Evolutionary conservation across 35 echinoderm and acorn worm species (phyloP), one percentile per base, ranked within the genome.

Genomic region (Diadema setosum): DNA sequence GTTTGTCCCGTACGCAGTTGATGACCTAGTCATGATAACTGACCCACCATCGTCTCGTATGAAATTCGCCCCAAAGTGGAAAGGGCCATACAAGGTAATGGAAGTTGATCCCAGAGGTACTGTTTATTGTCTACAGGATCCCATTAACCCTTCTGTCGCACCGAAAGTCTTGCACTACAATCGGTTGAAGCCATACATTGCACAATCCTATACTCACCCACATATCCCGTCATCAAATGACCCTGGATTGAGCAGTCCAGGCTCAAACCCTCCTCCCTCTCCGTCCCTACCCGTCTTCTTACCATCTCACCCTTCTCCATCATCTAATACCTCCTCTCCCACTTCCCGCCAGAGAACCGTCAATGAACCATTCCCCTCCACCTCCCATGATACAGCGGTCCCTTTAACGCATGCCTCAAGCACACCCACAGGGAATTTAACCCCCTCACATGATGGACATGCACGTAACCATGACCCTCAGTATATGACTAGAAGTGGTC

Each of bases 11-110:
- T 89, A 89, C 49, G 18, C 81, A 45, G 25, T 41, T 43, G 87
- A 52, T 81, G 69, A 89, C 18, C 31, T 89, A 39, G 87, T 89
- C 3, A 44, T 20, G 5, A 58, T 89, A 0, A 65, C 73, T 1
- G 70, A 89, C 20, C 87, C 87, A 58, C 25, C 65, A 2, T 59
- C 3, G 11, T 24, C 44, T 21, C 43, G 21, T 21, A 30, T 42
- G 15, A 89, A 89, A 24, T 23, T 89, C 2, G 46, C 55, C 18
- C 15, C 87, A 4, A 18, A 82, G 1, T 89, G 87, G 87, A 89
- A 61, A 40, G 87, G 75, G 11, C 87, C 87, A 7, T 89, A 89
- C 34, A 46, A 41, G 5, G 55, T 89, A 26, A 2, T 82, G 7
- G 3, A 80, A 5, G 27, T 1, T 32, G 15, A n/a, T 14, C 2